Evolutionary conservation across 2,797 vertebrate species (phyloP).

Genomic region (Galagoides demidoff): DNA sequence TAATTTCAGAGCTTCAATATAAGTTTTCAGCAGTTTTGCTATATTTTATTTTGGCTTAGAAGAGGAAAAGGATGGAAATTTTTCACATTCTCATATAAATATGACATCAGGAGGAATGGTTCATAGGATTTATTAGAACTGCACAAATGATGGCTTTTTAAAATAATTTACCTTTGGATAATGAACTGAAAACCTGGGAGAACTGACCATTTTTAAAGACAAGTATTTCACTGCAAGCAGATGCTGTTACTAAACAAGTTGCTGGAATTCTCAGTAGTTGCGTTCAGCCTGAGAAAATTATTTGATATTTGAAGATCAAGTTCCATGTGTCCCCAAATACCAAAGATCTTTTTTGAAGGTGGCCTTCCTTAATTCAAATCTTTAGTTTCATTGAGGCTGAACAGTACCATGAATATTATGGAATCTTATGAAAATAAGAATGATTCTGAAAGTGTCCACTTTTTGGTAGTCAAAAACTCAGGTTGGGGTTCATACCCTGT

Average conservation of each 20-base stretch:
- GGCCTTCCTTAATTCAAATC: constrained; percentile 12
- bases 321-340: background rate
- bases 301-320: background rate
- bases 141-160: constrained; percentile 57
- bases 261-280: constrained; percentile 20
- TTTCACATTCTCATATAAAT: constrained; percentile 71
- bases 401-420: background rate
- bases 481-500: background rate
- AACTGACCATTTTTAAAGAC: constrained; percentile 69
- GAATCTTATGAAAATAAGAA: background rate
- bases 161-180: constrained; percentile 69
- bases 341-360: background rate
- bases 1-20: constrained; percentile 41
- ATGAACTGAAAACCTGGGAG: constrained; percentile 49
- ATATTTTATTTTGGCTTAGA: constrained; percentile 68
- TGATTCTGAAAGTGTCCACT: background rate
- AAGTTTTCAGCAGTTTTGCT: constrained; percentile 38
- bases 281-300: background rate
- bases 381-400: background rate
- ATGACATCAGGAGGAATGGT: constrained; percentile 54
- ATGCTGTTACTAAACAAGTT: background rate
- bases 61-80: constrained; percentile 13
- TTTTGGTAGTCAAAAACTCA: background rate
- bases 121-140: constrained; percentile 61
- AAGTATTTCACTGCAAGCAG: constrained; percentile 56